Evolutionary conservation across 2,113 vertebrate species (phyloP), one percentile per base, ranked within the genome.

Genomic region (Scomber scombrus): DNA sequence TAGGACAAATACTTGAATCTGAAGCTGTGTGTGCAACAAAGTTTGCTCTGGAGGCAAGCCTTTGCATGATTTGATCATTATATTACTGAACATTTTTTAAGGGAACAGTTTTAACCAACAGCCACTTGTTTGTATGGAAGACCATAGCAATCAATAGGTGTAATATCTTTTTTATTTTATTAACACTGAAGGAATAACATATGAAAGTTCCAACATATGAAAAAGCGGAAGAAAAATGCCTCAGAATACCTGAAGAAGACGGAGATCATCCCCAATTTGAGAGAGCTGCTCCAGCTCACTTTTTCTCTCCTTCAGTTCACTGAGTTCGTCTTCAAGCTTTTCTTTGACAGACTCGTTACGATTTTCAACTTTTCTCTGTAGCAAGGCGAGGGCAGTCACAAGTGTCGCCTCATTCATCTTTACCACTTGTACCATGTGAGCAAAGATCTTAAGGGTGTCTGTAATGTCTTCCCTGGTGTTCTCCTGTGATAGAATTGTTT

Each of bases 241-340:
- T 9, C 8, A 9, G 34, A 2, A 8, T 40, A 40, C 34, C 71
- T 63, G 58, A 9, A 73, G 71, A n/a, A 73, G 58, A 21, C 34
- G 49, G 18, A 73, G 47, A 6, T 49, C 58, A 3, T 73, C 71
- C 49, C 7, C 58, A 6, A 19, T 31, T 14, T 63, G 46, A 15
- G 58, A 21, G 29, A 73, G 58, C 13, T 34, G 49, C 13, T 62
- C 29, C n/a, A 73, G 71, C 8, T 34, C 47, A 34, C n/a, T 8
- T 34, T 63, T 31, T 52, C 71, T 62, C 3, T 49, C 34, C 47
- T 73, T 49, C 47, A 73, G 47, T 10, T 62, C 12, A 2, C 10
- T 31, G 29, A 73, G 31, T 50, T 73, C 71, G 0, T n/a, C 34
- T 19, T 73, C 12, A 34, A 73, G 47, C 13, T 62, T 73, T 11